Evolutionary conservation across 1,140 invertebrate species (phyloP).

Genomic region (Cephus cinctus): DNA sequence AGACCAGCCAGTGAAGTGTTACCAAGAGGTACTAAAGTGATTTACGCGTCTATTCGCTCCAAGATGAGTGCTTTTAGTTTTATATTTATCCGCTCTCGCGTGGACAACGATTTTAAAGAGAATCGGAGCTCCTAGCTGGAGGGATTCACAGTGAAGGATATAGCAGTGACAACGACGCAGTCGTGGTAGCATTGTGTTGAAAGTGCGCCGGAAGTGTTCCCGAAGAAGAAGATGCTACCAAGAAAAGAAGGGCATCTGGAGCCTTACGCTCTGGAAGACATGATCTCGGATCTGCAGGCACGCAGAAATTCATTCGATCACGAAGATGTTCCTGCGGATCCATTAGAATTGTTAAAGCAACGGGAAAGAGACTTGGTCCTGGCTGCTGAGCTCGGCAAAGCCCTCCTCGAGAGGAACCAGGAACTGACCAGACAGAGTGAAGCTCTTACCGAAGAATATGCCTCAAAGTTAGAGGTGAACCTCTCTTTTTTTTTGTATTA

Average conservation of each 20-base stretch:
- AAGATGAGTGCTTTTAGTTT: too few relatives aligned
- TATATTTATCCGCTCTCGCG: background rate
- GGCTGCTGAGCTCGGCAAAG: conserved; percentile 93
- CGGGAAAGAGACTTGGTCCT: conserved; percentile 91
- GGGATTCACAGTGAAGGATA: too few relatives aligned
- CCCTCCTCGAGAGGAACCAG: conserved; percentile 90
- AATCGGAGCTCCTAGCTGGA: too few relatives aligned
- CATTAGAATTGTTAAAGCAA: conserved; percentile 82
- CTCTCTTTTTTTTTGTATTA: too few relatives aligned
- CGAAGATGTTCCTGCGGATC: conserved; percentile 63
- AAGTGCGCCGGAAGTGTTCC: conserved; percentile 27
- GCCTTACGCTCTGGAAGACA: conserved; percentile 62
- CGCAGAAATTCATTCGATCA: conserved; percentile 40
- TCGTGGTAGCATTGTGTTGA: too few relatives aligned
- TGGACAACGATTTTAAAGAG: too few relatives aligned
- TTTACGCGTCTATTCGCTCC: too few relatives aligned
- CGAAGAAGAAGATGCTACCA: conserved; percentile 55
- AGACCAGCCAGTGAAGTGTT: too few relatives aligned
- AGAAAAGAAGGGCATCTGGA: conserved; percentile 56
- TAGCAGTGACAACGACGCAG: background rate
- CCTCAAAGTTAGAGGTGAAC: conserved; percentile 89
- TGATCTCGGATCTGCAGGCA: conserved; percentile 49
- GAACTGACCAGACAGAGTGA: conserved; percentile 87
- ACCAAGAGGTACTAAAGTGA: too few relatives aligned
- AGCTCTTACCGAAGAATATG: conserved; percentile 81